Base-by-base conservation (phyloP, 2,113 vertebrate species). In the Tyto alba region DNA sequence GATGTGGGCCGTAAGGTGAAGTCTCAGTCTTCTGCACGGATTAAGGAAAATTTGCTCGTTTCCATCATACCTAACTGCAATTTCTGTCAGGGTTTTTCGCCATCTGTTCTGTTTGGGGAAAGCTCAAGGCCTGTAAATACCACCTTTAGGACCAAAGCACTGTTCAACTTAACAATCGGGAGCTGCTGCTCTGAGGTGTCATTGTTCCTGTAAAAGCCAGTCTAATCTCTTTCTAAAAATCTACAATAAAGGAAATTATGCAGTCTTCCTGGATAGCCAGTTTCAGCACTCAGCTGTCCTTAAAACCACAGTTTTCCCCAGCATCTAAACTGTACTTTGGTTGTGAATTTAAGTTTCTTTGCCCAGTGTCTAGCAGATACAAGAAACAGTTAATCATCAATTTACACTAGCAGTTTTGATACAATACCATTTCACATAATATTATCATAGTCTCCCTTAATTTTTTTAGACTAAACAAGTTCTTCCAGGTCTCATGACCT, bases 1-100 rank as follows among this genome's bases (percentile, higher is more conserved):
- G 77, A 43, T 69, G 52, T 11, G 48, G 83, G 40, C 74, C 19
- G 0, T 27, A 10, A 53, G 30, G 81, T 41, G 76, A 85, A 40
- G 27, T 4, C n/a, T 63, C 16, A 0, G 30, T 4, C 41, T 30
- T 30, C 1, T 12, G 27, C 38, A 1, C 0, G 23, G 72, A 21
- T 50, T 19, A 34, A 52, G 43, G 62, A n/a, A 64, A 19, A 48
- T 4, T 6, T 1, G 8, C 26, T 29, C 23, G 6, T 47, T 60
- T 50, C 16, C 38, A 2, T 34, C 19, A 0, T 13, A 20, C 7
- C 30, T 6, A 43, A 26, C 9, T 6, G 57, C 27, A 3, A 1
- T 30, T 47, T 17, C 47, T 7, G 8, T 2, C 52, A 22, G 62
- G 23, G 27, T 10, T 21, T 21, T 40, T 15, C 7, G 1, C 22